These are phyloP conservation scores for Penaeus monodon DNA, from an alignment of 2,888 invertebrate species.

Conservation along the genomic window DNA sequence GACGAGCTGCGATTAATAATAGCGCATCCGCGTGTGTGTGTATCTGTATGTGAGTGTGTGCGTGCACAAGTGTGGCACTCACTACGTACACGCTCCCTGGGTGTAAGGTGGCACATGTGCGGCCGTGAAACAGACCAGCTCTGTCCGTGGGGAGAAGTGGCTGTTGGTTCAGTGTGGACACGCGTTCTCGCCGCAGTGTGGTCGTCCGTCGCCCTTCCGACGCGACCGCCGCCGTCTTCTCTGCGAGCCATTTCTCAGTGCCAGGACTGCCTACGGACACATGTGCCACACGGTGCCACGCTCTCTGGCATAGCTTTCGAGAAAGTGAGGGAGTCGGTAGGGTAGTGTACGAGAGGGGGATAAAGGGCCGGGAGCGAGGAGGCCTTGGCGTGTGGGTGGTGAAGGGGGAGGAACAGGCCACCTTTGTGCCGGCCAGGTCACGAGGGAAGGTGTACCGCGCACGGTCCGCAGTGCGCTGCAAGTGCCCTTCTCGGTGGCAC, in stretches of 20 bases:
- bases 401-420: conserved; percentile 22
- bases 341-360: too few species aligned
- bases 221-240: neutral
- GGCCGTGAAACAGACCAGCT: conserved; percentile 7
- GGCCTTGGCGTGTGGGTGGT: neutral
- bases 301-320: neutral
- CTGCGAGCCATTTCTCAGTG: neutral
- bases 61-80: too few species aligned
- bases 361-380: conserved; percentile 4
- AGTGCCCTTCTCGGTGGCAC: neutral
- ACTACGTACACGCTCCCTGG: too few species aligned
- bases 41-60: neutral
- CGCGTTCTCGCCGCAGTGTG: neutral
- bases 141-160: neutral
- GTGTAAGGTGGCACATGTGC: neutral
- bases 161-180: neutral
- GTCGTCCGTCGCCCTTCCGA: too few species aligned
- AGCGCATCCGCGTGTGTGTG: too few species aligned
- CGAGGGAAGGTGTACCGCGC: neutral
- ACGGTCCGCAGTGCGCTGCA: neutral
- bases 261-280: too few species aligned
- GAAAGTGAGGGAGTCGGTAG: neutral
- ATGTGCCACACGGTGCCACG: too few species aligned
- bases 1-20: too few species aligned
- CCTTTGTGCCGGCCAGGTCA: conserved; percentile 21